Base-by-base conservation (phyloP, 2,888 invertebrate species). In the Criorhina ranunculi region DNA sequence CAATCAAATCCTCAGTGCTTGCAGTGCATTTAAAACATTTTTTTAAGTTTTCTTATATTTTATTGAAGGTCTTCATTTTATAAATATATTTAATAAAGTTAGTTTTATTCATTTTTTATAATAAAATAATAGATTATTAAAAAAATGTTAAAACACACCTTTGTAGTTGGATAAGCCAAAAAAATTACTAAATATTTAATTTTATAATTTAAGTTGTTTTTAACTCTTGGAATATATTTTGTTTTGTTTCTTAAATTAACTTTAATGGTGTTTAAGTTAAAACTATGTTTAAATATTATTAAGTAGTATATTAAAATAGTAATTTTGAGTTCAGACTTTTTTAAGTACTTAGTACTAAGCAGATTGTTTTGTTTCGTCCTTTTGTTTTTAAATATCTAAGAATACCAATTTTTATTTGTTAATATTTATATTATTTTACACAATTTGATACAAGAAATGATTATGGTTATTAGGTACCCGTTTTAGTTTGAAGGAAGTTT, bases 1-100 rank as follows among this genome's bases (percentile, higher is more conserved):
- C 90, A 90, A 91, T 91, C 91, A 92, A 92, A 91, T 92, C 92
- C 92, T 91, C 91, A 91, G 91, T 92, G 92, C 92, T 91, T 92
- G 92, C 92, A 92, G 91, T 91, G 92, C 91, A 89, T 86, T 87
- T 86, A 87, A 88, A 88, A 42, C 87, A 44, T 77, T 69, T 80
- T 78, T 75, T 51, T 33, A 79, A 49, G 42, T 86, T 44, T 40
- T 66, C 31, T 51, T 37, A 51, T 69, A 59, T 66, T 12, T 69
- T 79, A 46, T 49, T 78, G 77, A 76, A 80, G 70, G 11, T 64
- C 4, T 24, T 75, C 12, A 42, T 53, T 66, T 59, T 11, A 31
- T 44, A 29, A 8, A 40, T 80, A 59, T 33, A 57, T 31, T 79
- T 15, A 44, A 60, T 42, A 75, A 76, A 53, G 9, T 53, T 64